Percentiles rank a stretch among this genome's conserved stretches.
phyloP scores from a whole-genome alignment of 2,797 vertebrate species.

The Lycodopsis pacificus region DNA sequence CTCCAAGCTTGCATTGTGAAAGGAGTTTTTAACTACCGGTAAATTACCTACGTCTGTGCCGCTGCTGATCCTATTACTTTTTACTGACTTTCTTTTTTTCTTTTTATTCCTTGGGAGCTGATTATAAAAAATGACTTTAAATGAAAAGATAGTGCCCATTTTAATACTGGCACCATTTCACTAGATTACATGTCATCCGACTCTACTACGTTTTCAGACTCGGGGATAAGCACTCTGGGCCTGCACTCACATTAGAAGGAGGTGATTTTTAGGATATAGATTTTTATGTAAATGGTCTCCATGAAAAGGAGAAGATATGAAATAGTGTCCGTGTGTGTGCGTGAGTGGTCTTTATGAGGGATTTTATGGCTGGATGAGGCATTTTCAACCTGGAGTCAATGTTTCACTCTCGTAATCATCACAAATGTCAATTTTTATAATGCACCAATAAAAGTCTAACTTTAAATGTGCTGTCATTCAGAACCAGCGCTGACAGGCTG shows the following conservation, averaged over 20 bases:
- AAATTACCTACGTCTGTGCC: conserved; percentile 71
- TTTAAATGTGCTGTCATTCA: conserved; percentile 2
- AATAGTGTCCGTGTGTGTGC: conserved; percentile 19
- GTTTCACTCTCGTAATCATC: conserved; percentile 26
- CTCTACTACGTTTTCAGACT: conserved; percentile 47
- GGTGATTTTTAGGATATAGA: conserved; percentile 48
- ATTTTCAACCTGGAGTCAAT: conserved; percentile 11
- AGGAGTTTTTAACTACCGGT: conserved; percentile 66
- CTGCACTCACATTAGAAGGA: conserved; percentile 56
- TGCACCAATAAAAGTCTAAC: not conserved
- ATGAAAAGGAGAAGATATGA: conserved; percentile 42
- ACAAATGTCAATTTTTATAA: conserved; percentile 13
- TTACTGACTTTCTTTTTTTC: conserved; percentile 68
- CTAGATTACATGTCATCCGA: conserved; percentile 62
- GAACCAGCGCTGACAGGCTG: conserved; percentile 19
- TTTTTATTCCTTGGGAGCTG: conserved; percentile 65
- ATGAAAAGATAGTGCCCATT: conserved; percentile 66
- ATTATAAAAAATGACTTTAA: conserved; percentile 75
- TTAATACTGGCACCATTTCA: conserved; percentile 68
- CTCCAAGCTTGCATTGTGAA: conserved; percentile 47
- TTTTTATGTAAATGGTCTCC: conserved; percentile 54
- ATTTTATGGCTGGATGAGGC: conserved; percentile 13
- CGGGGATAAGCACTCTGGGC: conserved; percentile 32
- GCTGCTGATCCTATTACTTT: conserved; percentile 72
- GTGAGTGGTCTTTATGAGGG: not conserved